Conservation (phyloP, 2,888 invertebrate species). For the Pseudococcus longispinus region DNA sequence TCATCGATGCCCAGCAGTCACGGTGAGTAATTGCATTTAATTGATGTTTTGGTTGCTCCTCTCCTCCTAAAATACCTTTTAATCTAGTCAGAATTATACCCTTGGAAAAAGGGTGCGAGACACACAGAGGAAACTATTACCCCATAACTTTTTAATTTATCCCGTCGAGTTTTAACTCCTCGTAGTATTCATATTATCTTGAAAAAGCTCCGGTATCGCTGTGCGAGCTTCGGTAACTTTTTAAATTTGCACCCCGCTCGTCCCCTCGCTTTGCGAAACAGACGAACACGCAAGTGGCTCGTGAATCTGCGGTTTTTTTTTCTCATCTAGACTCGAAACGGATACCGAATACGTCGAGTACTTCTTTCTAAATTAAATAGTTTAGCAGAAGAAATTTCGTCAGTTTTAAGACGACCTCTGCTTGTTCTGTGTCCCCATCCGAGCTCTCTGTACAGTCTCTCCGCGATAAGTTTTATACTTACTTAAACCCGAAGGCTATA, state of each 20-base stretch:
- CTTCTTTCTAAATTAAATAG: slow-evolving; percentile 39
- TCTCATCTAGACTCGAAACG: not conserved
- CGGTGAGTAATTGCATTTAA: slow-evolving; percentile 48
- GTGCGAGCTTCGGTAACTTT: not conserved
- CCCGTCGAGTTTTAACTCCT: not conserved
- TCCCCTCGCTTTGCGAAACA: not conserved
- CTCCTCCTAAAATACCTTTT: not conserved
- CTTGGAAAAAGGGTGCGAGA: not conserved
- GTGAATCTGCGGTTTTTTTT: not conserved
- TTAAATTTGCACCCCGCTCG: not conserved
- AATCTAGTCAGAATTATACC: not conserved
- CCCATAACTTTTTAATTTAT: slow-evolving; percentile 3
- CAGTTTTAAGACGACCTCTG: not conserved
- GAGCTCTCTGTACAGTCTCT: too few relatives aligned
- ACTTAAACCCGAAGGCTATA: not conserved
- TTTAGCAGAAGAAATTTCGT: slow-evolving; percentile 29
- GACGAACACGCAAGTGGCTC: not conserved
- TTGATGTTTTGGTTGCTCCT: not conserved
- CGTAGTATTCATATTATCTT: not conserved
- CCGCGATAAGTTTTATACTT: not conserved
- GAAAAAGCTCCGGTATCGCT: not conserved
- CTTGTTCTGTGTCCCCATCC: not conserved
- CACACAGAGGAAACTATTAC: not conserved
- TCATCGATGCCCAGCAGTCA: slow-evolving; percentile 64
- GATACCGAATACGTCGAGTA: not conserved